A percentile compares a stretch with the other conserved stretches of the same genome.
Evolutionary conservation across 2,113 vertebrate species (phyloP).

Genomic region (Verasper variegatus): DNA sequence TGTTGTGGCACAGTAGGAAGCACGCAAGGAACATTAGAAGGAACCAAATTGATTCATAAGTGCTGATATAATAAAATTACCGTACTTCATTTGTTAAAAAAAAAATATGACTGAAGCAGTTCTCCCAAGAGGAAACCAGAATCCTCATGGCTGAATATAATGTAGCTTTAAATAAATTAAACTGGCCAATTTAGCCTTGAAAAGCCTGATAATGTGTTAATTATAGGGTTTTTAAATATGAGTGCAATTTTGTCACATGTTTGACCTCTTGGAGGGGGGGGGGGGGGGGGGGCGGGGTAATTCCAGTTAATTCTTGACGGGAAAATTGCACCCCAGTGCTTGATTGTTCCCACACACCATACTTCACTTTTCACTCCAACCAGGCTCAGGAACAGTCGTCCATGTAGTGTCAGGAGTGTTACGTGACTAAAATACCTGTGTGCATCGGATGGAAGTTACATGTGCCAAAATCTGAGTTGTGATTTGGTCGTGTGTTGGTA

Average conservation of each 20-base stretch:
- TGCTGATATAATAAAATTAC: background rate
- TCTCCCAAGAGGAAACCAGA: background rate
- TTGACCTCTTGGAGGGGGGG: background rate
- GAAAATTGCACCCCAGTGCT: conserved; percentile 14
- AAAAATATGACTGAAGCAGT: background rate
- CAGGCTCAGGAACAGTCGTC: conserved; percentile 9
- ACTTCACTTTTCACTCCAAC: background rate
- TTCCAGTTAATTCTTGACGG: conserved; percentile 29
- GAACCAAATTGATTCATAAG: background rate
- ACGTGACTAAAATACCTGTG: no score
- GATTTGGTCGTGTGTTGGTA: no score
- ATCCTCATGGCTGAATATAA: background rate
- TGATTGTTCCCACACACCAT: conserved; percentile 4
- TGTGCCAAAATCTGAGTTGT: background rate
- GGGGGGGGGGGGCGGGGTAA: background rate
- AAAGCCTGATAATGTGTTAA: background rate
- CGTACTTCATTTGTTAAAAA: background rate
- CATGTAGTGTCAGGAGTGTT: no score
- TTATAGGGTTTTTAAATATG: background rate
- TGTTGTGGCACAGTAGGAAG: background rate
- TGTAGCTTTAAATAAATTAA: background rate
- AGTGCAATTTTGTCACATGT: background rate
- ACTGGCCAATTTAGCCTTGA: background rate
- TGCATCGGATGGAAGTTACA: no score
- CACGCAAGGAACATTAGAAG: background rate